These are phyloP conservation scores for Varanus salvator DNA, from an alignment of 2,113 vertebrate genomes.

Conservation along the genomic window DNA sequence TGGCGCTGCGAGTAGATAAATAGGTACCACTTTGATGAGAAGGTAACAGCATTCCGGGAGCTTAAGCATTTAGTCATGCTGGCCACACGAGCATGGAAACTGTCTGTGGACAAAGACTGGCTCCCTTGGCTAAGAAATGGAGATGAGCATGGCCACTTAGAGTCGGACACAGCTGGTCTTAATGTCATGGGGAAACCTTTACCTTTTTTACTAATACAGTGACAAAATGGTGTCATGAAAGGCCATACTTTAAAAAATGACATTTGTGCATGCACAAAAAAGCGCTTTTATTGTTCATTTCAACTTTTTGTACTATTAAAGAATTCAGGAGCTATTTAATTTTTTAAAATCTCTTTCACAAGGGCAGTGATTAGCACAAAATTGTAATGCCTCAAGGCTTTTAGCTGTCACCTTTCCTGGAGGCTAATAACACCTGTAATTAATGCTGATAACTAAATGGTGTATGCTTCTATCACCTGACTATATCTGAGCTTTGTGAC, in stretches of 20 bases:
- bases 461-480: background rate
- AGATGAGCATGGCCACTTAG: no score
- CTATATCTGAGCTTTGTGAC: constrained; percentile 15
- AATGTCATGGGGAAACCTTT: no score
- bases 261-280: background rate
- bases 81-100: no score
- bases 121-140: no score
- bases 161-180: no score
- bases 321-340: background rate
- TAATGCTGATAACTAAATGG: background rate
- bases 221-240: background rate
- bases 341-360: background rate
- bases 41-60: no score
- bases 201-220: no score
- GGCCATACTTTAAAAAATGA: background rate
- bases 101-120: no score
- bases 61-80: no score
- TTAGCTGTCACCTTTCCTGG: background rate
- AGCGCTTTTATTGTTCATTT: background rate
- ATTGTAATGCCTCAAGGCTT: background rate
- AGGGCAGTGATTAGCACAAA: background rate
- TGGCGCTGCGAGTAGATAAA: no score
- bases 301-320: background rate
- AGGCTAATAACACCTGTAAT: background rate
- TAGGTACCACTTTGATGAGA: no score